phyloP scores from a whole-genome alignment of 2,797 vertebrate genomes.

The Crypturellus tataupa region DNA sequence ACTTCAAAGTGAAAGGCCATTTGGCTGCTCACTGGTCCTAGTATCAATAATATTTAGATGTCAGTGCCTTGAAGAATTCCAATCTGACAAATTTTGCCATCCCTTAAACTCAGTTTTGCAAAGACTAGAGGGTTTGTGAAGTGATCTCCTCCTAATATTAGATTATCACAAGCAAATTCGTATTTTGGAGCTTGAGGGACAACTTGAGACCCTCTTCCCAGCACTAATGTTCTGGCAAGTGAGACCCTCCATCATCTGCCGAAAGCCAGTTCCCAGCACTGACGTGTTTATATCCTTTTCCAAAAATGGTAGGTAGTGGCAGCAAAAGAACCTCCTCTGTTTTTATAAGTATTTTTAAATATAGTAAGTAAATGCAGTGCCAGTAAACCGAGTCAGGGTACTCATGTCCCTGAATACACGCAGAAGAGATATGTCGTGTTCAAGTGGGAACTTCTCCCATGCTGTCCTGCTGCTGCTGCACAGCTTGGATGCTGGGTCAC shows the following conservation, averaged over 20 bases:
- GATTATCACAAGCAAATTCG: neutral
- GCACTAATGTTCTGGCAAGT: neutral
- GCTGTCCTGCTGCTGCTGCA: accelerated
- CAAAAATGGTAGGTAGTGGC: neutral
- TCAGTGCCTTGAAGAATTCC: neutral
- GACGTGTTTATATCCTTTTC: neutral
- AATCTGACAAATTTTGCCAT: neutral
- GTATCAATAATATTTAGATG: neutral
- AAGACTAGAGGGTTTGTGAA: neutral
- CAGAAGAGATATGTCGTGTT: too few relatives aligned
- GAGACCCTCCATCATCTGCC: neutral
- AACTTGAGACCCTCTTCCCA: neutral
- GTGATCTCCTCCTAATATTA: neutral
- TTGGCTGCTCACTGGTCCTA: neutral
- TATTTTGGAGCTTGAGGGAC: neutral
- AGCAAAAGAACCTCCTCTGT: neutral
- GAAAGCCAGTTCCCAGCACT: neutral
- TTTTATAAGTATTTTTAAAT: neutral
- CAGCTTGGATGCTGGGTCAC: neutral
- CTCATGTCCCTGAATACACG: neutral
- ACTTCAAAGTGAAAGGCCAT: neutral
- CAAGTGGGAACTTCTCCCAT: neutral
- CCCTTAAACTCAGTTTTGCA: neutral
- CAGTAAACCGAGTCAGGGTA: neutral
- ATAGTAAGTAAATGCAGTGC: neutral